These are phyloP conservation scores for Turdus rufiventris DNA, from an alignment of 2,113 vertebrate species.

Conservation along the genomic window DNA sequence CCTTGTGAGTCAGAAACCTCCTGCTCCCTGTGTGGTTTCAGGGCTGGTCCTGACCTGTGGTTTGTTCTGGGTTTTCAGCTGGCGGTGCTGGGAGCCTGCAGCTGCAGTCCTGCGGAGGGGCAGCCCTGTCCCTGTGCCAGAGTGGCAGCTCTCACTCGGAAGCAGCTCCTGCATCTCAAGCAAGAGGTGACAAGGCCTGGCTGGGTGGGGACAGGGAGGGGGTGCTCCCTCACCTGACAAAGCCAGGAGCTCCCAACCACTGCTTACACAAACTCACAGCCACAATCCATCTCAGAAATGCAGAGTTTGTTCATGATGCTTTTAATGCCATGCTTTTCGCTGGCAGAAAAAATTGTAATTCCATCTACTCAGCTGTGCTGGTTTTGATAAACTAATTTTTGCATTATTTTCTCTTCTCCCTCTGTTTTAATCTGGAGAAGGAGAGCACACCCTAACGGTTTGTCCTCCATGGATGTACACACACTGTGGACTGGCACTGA, in stretches of 20 bases:
- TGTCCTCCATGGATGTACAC: neutral
- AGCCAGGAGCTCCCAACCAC: neutral
- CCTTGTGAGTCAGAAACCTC: neutral
- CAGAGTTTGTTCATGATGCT: neutral
- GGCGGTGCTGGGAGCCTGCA: conserved; percentile 83
- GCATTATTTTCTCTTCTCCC: neutral
- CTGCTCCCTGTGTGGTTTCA: neutral
- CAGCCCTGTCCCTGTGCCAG: conserved; percentile 82
- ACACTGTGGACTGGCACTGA: neutral
- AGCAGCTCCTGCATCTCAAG: conserved; percentile 80
- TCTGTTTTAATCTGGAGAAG: neutral
- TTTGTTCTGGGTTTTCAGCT: conserved; percentile 71
- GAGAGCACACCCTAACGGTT: neutral
- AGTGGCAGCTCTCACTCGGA: conserved; percentile 77
- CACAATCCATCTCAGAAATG: neutral
- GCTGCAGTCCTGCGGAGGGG: conserved; percentile 62
- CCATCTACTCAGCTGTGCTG: neutral
- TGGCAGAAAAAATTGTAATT: neutral
- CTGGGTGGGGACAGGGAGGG: neutral
- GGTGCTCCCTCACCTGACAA: neutral
- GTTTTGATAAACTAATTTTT: accelerated
- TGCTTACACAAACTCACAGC: neutral
- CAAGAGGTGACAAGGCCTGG: conserved; percentile 76
- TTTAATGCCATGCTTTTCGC: neutral
- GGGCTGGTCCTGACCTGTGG: neutral